phyloP scores from a whole-genome alignment of 2,113 vertebrate species.

The Pterocles orientalis region DNA sequence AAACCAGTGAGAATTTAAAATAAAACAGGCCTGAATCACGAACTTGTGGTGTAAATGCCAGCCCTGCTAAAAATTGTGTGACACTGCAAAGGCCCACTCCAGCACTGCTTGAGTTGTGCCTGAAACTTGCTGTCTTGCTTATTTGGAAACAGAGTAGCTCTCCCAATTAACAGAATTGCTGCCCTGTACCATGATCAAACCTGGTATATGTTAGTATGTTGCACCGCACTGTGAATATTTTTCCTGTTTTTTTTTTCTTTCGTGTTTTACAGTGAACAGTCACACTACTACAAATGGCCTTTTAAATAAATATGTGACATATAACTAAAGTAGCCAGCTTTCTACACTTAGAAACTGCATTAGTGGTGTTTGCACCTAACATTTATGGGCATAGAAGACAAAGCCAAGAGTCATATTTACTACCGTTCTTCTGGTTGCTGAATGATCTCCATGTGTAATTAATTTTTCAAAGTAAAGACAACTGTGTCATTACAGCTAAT shows the following conservation, averaged over 20 bases:
- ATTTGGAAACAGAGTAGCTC: background rate
- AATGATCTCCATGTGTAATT: background rate
- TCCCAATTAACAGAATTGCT: background rate
- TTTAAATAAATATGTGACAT: background rate
- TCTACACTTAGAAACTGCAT: background rate
- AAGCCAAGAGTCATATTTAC: background rate
- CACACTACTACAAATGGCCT: background rate
- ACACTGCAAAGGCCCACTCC: background rate
- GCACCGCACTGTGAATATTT: background rate
- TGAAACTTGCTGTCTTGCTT: background rate
- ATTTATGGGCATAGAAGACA: background rate
- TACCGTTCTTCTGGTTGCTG: background rate
- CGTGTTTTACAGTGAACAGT: background rate
- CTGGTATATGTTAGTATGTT: background rate
- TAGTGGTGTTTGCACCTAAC: background rate
- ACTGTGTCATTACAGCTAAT: background rate
- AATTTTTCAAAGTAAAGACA: background rate
- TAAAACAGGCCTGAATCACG: background rate
- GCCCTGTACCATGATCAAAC: background rate
- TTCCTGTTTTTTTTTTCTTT: background rate
- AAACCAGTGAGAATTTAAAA: conserved; percentile 4
- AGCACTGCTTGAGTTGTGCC: background rate
- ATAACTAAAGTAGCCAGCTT: conserved; percentile 11
- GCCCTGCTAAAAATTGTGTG: background rate
- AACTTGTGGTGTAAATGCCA: background rate